A percentile compares a stretch with the other conserved stretches of the same genome.
These are phyloP conservation scores for Lasioglossum marginatum DNA, from an alignment of 2,888 invertebrate species.

Conservation along the genomic window DNA sequence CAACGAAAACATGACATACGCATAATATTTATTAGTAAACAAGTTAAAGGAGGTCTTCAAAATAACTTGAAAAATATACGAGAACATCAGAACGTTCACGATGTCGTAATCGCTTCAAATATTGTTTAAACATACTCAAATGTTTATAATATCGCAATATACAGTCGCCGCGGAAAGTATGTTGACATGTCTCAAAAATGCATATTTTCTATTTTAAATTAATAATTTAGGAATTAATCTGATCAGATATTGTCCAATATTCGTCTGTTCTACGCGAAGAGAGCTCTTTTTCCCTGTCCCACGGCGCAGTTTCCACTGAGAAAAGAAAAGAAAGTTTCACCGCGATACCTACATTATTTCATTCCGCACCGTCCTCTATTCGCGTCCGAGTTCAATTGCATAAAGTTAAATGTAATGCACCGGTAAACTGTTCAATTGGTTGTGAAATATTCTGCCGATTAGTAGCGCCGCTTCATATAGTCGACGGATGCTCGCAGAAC, in stretches of 20 bases:
- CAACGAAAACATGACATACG: no score
- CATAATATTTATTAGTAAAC: no score
- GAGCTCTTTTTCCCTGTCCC: constrained; percentile 21
- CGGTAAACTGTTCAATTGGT: constrained; percentile 26
- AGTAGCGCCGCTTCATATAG: background rate
- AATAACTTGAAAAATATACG: background rate
- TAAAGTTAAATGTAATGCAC: constrained; percentile 12
- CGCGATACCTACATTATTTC: constrained; percentile 5
- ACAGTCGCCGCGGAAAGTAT: no score
- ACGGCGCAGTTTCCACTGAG: constrained; percentile 42
- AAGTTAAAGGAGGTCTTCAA: background rate
- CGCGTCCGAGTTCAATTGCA: background rate
- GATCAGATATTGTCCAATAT: background rate
- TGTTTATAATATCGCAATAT: background rate
- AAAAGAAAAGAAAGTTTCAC: constrained; percentile 23
- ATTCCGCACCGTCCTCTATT: background rate
- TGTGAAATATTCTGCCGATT: constrained; percentile 7
- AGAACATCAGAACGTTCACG: background rate
- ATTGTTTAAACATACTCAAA: background rate
- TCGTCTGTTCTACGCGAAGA: constrained; percentile 6
- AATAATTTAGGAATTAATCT: no score
- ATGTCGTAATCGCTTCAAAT: background rate
- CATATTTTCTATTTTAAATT: no score
- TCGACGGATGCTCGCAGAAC: background rate
- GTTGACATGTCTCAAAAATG: no score